Conservation (phyloP, 2,113 vertebrate genomes). For the Phylloscopus trochilus region DNA sequence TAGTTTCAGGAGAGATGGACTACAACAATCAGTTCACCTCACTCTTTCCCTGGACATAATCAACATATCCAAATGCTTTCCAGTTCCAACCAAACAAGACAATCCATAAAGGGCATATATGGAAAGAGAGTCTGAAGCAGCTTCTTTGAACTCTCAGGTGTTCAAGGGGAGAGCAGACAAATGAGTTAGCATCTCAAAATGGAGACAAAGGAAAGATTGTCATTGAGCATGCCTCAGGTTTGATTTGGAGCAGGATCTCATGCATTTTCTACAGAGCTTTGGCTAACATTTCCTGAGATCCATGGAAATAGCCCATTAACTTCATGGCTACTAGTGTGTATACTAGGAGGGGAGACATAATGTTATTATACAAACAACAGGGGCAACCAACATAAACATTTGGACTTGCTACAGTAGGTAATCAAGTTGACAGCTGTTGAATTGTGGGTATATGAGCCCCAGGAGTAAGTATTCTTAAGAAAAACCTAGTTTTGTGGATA, state of each 20-base stretch:
- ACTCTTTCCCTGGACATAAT: neutral
- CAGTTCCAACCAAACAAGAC: neutral
- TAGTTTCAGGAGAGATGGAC: neutral
- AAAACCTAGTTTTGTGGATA: neutral
- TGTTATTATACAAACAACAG: neutral
- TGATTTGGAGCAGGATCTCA: neutral
- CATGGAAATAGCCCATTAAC: neutral
- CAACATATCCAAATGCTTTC: neutral
- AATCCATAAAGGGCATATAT: neutral
- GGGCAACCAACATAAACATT: neutral
- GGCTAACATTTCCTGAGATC: neutral
- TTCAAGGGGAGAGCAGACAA: neutral
- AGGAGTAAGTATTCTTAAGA: neutral
- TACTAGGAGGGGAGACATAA: neutral
- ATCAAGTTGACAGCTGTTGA: neutral
- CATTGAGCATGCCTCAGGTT: neutral
- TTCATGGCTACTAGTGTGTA: neutral
- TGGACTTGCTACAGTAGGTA: neutral
- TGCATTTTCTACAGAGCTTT: neutral
- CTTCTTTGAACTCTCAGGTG: neutral
- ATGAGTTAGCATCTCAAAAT: neutral
- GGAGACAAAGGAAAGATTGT: neutral
- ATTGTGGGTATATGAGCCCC: neutral
- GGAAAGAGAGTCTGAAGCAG: neutral
- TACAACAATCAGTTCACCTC: neutral